These are phyloP conservation scores for Ptychobarbus kaznakovi DNA, from an alignment of 2,797 vertebrate species.

Conservation along the genomic window DNA sequence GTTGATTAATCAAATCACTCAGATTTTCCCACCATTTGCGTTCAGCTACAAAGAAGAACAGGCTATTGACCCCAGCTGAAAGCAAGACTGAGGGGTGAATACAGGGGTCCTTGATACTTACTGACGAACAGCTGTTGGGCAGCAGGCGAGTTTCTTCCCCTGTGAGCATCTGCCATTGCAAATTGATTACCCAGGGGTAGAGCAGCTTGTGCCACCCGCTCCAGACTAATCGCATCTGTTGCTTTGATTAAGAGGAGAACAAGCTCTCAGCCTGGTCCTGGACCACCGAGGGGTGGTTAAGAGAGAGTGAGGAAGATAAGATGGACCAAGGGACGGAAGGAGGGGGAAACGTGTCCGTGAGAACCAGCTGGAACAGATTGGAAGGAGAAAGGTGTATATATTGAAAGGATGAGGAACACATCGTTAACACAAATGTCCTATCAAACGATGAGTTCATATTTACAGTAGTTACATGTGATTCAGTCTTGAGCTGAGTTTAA, in stretches of 20 bases:
- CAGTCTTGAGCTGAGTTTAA: not conserved
- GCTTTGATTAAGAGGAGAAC: conserved; percentile 74
- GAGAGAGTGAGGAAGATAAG: conserved; percentile 18
- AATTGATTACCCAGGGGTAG: conserved; percentile 77
- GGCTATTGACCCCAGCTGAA: conserved; percentile 26
- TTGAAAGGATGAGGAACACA: not conserved
- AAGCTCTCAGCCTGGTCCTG: conserved; percentile 45
- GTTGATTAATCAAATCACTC: not conserved
- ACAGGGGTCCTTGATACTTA: conserved; percentile 58
- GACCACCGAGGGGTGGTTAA: conserved; percentile 32
- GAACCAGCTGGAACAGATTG: not conserved
- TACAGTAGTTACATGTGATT: not conserved
- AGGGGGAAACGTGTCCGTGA: not conserved
- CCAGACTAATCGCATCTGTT: conserved; percentile 71
- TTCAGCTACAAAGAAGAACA: conserved; percentile 37
- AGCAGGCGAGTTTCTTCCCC: conserved; percentile 64
- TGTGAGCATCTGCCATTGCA: conserved; percentile 76
- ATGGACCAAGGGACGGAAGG: not conserved
- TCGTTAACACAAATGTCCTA: not conserved
- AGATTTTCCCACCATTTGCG: not conserved
- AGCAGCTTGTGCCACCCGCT: conserved; percentile 57
- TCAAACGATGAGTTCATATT: not conserved
- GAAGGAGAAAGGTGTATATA: not conserved
- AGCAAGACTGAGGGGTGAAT: conserved; percentile 28
- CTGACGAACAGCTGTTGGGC: conserved; percentile 69